Percentiles rank a stretch among this genome's conserved stretches.
Evolutionary conservation across 2,888 invertebrate species (phyloP).

Genomic region (Athripsodes cinereus): DNA sequence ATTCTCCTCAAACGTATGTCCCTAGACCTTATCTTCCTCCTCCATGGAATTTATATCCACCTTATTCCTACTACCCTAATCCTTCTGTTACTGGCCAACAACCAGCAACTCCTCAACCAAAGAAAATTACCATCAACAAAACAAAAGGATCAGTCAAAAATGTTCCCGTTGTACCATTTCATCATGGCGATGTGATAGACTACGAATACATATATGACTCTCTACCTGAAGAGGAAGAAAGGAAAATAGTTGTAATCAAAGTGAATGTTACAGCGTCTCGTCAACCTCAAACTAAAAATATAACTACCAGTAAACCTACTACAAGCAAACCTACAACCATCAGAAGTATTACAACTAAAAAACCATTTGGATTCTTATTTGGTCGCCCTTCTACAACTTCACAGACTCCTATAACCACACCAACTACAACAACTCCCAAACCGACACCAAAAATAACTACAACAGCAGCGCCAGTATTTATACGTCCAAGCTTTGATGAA

Average conservation of each 20-base stretch:
- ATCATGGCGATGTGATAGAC: constrained; percentile 21
- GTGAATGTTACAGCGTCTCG: not conserved
- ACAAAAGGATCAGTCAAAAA: not conserved
- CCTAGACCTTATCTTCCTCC: not conserved
- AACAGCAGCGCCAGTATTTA: not conserved
- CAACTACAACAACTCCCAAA: not conserved
- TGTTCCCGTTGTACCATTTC: constrained; percentile 6
- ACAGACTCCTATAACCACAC: not conserved
- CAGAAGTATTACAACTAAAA: not conserved
- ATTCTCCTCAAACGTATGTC: not conserved
- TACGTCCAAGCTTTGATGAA: not conserved
- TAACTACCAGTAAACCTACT: not conserved
- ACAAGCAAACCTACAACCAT: not conserved
- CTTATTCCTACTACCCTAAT: not conserved
- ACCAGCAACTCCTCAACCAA: not conserved
- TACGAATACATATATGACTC: constrained; percentile 21
- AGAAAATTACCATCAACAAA: not conserved
- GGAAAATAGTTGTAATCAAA: constrained; percentile 5
- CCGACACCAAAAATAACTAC: not conserved
- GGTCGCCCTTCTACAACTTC: not conserved
- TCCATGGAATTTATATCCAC: not conserved
- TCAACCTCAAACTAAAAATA: not conserved
- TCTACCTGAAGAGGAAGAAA: constrained; percentile 4
- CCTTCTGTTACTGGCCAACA: not conserved
- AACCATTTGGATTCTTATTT: not conserved